Evolutionary conservation across 2,888 invertebrate genomes (phyloP).

Genomic region (Mongoloraphidia duomilia): DNA sequence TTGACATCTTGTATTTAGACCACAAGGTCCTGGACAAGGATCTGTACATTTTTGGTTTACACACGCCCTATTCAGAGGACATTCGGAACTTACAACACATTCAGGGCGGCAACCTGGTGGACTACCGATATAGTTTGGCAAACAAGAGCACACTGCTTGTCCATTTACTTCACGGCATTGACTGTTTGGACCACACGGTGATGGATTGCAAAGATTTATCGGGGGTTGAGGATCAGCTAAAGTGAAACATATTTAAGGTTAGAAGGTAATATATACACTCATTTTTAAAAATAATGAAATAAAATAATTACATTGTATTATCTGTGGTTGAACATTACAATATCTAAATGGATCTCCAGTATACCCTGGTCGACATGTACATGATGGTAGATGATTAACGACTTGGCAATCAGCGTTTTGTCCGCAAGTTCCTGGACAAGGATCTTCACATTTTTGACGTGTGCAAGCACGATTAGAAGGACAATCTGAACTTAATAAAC

Average conservation of each 20-base stretch:
- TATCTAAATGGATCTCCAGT: conserved; percentile 58
- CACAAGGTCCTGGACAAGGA: conserved; percentile 43
- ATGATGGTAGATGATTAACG: conserved; percentile 39
- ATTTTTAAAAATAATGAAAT: neutral
- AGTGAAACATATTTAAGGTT: conserved; percentile 1
- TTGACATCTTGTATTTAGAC: conserved; percentile 36
- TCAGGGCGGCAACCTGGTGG: conserved; percentile 43
- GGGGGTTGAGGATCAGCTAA: conserved; percentile 17
- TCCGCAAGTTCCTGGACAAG: conserved; percentile 55
- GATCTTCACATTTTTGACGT: conserved; percentile 51
- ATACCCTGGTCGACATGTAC: conserved; percentile 41
- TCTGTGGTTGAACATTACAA: conserved; percentile 32
- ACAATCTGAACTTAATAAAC: conserved; percentile 48
- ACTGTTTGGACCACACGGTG: conserved; percentile 40
- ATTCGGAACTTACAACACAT: conserved; percentile 42
- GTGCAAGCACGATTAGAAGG: conserved; percentile 48
- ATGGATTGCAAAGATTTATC: conserved; percentile 36
- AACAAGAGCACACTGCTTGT: conserved; percentile 41
- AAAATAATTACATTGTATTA: conserved; percentile 5
- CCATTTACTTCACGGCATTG: conserved; percentile 38
- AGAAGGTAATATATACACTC: neutral
- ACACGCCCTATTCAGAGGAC: conserved; percentile 38
- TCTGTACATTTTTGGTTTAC: conserved; percentile 44
- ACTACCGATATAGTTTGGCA: conserved; percentile 37
- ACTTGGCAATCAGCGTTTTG: conserved; percentile 39